Conservation (phyloP, 2,888 invertebrate species). For the Dasypogon diadema region DNA sequence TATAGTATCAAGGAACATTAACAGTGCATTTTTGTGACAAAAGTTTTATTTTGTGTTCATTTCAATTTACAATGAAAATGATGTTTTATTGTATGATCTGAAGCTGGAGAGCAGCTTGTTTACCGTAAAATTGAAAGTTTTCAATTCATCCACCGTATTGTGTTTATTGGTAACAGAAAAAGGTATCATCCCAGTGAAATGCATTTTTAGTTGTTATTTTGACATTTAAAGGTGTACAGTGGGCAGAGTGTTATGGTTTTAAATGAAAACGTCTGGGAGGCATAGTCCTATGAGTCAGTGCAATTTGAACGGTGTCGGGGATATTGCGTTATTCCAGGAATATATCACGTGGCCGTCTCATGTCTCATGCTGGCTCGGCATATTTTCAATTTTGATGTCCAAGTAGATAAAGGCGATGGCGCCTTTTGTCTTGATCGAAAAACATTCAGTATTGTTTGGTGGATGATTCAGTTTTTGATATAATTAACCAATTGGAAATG, state of each 20-base stretch:
- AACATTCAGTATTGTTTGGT: constrained; percentile 5
- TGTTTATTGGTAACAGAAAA: constrained; percentile 43
- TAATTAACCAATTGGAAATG: constrained; percentile 23
- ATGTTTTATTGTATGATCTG: constrained; percentile 21
- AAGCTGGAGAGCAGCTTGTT: constrained; percentile 3
- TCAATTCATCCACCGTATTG: constrained; percentile 1
- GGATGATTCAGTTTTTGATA: constrained; percentile 13
- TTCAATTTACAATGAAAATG: neutral
- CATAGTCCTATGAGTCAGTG: constrained; percentile 1
- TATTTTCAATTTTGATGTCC: constrained; percentile 33
- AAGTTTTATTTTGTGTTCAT: constrained; percentile 33
- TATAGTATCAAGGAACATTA: neutral
- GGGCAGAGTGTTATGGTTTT: neutral
- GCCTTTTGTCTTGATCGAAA: constrained; percentile 28
- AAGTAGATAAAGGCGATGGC: constrained; percentile 29
- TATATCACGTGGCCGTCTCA: constrained; percentile 52
- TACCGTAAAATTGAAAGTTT: constrained; percentile 26
- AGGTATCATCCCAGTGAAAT: neutral
- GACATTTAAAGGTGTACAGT: neutral
- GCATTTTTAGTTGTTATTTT: neutral
- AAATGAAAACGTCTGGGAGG: neutral
- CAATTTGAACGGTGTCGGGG: constrained; percentile 25
- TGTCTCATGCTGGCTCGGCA: constrained; percentile 51
- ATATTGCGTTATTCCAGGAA: constrained; percentile 48
- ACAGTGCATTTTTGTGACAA: neutral